Conservation (phyloP, 2,113 vertebrate species). For the Mola mola region DNA sequence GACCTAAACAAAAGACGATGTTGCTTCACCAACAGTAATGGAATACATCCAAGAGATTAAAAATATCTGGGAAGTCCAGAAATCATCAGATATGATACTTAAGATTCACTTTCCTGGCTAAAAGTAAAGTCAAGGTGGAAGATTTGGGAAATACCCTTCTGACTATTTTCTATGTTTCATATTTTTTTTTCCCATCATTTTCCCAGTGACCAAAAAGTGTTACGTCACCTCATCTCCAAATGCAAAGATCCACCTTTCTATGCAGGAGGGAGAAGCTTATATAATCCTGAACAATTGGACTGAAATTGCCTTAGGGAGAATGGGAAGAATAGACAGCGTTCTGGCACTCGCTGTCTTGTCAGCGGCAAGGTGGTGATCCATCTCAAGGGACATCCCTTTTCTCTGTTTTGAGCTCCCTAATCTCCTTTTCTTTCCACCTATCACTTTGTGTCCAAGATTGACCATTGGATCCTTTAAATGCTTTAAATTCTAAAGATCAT, state of each 20-base stretch:
- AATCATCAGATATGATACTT: not conserved
- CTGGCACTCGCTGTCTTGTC: constrained; percentile 69
- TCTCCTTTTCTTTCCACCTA: constrained; percentile 33
- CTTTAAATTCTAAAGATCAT: constrained; percentile 22
- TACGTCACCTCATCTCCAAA: constrained; percentile 51
- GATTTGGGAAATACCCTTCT: constrained; percentile 18
- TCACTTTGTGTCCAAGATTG: constrained; percentile 24
- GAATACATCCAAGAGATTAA: constrained; percentile 1
- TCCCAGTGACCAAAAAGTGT: constrained; percentile 30
- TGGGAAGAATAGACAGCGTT: constrained; percentile 59
- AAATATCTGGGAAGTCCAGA: not conserved
- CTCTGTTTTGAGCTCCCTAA: constrained; percentile 47
- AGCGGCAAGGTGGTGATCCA: constrained; percentile 59
- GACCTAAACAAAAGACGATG: constrained; percentile 7
- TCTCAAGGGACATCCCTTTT: constrained; percentile 57
- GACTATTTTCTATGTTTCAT: not conserved
- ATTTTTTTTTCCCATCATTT: constrained; percentile 29
- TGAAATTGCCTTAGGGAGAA: constrained; percentile 56
- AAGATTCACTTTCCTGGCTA: constrained; percentile 9
- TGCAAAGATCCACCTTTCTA: constrained; percentile 53
- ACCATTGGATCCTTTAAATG: constrained; percentile 20
- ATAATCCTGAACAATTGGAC: constrained; percentile 58
- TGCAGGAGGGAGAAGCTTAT: constrained; percentile 53
- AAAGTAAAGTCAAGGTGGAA: constrained; percentile 3
- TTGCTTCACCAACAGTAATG: constrained; percentile 4